These are phyloP conservation scores for Narcine bancroftii DNA, from an alignment of 2,113 vertebrate genomes.

Conservation along the genomic window DNA sequence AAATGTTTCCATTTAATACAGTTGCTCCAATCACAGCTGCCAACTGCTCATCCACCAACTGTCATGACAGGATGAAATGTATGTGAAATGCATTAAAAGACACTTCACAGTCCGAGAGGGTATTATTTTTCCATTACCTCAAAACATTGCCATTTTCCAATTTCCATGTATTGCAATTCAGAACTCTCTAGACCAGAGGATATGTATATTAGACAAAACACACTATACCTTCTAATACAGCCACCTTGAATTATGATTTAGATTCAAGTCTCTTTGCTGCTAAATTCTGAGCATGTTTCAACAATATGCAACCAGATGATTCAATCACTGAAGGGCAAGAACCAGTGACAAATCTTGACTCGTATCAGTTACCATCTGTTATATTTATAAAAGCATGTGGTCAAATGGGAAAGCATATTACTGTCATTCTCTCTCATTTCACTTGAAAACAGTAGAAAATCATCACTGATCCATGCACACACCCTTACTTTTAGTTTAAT, in stretches of 20 bases:
- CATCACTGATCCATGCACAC: not conserved
- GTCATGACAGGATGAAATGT: not conserved
- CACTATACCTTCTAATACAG: not conserved
- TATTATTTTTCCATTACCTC: not conserved
- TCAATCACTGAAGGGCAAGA: not conserved
- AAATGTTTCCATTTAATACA: not conserved
- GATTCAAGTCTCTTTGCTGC: not conserved
- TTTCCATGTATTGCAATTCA: not conserved
- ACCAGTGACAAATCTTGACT: not conserved
- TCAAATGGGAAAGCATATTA: not conserved
- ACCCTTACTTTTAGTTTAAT: not conserved
- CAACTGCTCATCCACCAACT: constrained; percentile 1
- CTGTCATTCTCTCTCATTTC: not conserved
- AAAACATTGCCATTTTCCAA: not conserved
- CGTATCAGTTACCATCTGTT: not conserved
- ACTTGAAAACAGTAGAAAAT: not conserved
- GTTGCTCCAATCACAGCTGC: constrained; percentile 7
- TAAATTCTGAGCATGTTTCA: not conserved
- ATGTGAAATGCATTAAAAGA: not conserved
- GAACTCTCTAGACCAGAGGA: not conserved
- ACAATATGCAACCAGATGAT: not conserved
- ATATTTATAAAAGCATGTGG: constrained; percentile 8
- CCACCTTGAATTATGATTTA: not conserved
- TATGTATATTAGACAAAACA: not conserved
- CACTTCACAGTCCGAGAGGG: not conserved